Base-by-base conservation (phyloP, 2,888 invertebrate species). In the Papilio elwesi region DNA sequence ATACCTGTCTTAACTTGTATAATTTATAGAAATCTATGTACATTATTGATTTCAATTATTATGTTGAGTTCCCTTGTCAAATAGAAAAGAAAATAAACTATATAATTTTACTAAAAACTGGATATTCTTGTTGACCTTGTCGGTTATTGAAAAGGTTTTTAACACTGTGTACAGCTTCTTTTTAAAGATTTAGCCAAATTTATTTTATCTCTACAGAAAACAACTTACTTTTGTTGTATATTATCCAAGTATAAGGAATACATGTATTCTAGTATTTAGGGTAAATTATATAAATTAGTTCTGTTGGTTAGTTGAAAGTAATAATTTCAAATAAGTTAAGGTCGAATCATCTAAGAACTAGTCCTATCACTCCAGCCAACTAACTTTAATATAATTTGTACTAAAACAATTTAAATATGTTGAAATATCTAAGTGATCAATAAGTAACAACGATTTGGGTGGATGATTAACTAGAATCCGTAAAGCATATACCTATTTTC, bases 1-100 rank as follows among this genome's bases (percentile, higher is more conserved):
- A 65, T 47, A 70, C 15, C 16, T 66, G 8, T 48, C n/a, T 55
- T 52, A 13, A 77, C 76, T 79, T 79, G 78, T 76, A 77, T 65
- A 75, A 69, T 59, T 38, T 62, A 11, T 15, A 43, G 43, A 43
- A 43, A 15, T 15, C 15, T 11, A 62, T 43, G 15, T 13, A 15
- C 43, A 59, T 62, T n/a, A 36, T 52, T 0, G 13, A 13, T 36
- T 4, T 10, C 10, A 62, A 62, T 43, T 7, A 43, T 59, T 36
- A 26, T 36, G 12, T 36, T 59, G 38, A 6, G 59, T 59, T 59
- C 6, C 13, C 9, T 2, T 38, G 13, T 6, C 6, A 43, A 62
- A 62, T 43, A 15, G 43, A 36, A 36, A 36, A 16, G 0, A 57
- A 62, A 62, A 3, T 15, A 15, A 38, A 3, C 10, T 15, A 62